These are phyloP conservation scores for Haliclona indistincta DNA, from an alignment of 37 sponge, comb jelly and placozoan genomes.

Conservation along the genomic window DNA sequence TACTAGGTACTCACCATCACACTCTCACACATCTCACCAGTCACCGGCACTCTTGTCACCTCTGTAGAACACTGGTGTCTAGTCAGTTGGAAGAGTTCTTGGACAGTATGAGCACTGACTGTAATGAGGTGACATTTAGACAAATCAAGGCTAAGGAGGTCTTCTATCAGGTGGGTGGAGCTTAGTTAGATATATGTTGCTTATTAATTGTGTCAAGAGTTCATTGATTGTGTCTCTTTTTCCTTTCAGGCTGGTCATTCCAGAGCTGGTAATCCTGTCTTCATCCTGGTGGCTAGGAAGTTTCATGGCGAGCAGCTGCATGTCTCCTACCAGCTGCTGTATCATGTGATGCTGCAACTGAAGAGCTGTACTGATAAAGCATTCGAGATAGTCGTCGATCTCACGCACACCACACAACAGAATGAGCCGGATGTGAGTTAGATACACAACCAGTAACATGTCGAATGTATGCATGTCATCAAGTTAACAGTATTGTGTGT, in stretches of 20 bases:
- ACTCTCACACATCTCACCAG: neutral
- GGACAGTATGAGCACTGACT: constrained; percentile 46
- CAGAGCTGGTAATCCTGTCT: constrained; percentile 64
- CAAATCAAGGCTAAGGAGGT: constrained; percentile 72
- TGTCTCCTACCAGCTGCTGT: constrained; percentile 61
- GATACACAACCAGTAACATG: neutral
- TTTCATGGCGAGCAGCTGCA: constrained; percentile 58
- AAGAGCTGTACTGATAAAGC: constrained; percentile 37
- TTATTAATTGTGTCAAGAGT: constrained; percentile 11
- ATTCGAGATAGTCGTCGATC: constrained; percentile 77
- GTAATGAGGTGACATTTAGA: constrained; percentile 58
- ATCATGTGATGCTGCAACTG: constrained; percentile 67
- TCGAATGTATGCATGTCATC: neutral
- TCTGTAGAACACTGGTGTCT: constrained; percentile 37
- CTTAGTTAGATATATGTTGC: neutral
- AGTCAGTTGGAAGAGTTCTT: constrained; percentile 79
- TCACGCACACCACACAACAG: constrained; percentile 47
- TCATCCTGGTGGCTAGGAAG: constrained; percentile 67
- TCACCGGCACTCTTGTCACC: neutral
- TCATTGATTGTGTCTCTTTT: neutral
- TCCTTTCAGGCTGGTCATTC: constrained; percentile 58
- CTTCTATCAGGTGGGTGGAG: constrained; percentile 53
- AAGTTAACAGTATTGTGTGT: too few species aligned
- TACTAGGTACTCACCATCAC: neutral
- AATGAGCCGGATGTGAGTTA: constrained; percentile 76